phyloP scores from a whole-genome alignment of 2,888 invertebrate species.

The Noctua fimbriata region DNA sequence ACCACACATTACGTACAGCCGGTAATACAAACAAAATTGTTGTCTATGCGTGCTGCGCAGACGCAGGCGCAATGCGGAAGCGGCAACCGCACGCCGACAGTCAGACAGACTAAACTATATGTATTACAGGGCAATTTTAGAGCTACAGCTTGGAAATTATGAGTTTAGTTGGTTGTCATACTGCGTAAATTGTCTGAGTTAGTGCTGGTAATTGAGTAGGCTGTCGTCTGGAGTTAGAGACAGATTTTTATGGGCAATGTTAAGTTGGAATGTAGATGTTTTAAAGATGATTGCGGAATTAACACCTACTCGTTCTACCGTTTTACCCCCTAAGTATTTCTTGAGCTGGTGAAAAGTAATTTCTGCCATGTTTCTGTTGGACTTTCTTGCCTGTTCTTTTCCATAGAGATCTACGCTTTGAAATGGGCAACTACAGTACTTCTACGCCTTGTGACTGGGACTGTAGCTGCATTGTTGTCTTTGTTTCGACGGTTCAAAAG shows the following conservation, averaged over 20 bases:
- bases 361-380: not conserved
- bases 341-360: not conserved
- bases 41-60: constrained; percentile 69
- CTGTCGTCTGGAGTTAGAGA: not conserved
- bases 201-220: constrained; percentile 11
- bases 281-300: constrained; percentile 14
- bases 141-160: constrained; percentile 45
- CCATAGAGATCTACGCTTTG: too few species aligned
- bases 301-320: not conserved
- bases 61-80: constrained; percentile 81
- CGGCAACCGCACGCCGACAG: constrained; percentile 69
- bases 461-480: too few species aligned
- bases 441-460: too few species aligned
- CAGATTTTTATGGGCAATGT: constrained; percentile 4
- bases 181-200: constrained; percentile 32
- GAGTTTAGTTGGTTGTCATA: constrained; percentile 39
- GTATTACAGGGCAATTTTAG: constrained; percentile 56
- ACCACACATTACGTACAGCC: constrained; percentile 62
- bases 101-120: constrained; percentile 61
- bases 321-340: not conserved
- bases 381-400: too few species aligned
- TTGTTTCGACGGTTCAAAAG: too few species aligned
- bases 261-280: not conserved
- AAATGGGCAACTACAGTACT: too few species aligned
- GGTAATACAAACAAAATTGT: constrained; percentile 72